Base-by-base conservation (phyloP, 2,888 invertebrate species). In the Amblyjoppa fuscipennis region DNA sequence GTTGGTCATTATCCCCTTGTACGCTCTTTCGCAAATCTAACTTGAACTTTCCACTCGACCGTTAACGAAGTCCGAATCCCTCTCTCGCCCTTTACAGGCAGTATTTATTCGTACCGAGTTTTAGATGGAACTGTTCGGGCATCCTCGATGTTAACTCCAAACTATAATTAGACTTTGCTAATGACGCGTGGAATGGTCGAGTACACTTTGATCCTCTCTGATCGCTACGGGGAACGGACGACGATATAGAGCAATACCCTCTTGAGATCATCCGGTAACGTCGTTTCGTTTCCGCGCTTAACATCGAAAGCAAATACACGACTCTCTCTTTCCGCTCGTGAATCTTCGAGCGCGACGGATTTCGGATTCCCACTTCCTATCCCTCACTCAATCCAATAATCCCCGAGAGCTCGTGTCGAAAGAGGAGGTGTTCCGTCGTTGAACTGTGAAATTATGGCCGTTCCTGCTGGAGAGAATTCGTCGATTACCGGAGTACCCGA, bases 391-490 rank as follows among this genome's bases (percentile, higher is more conserved):
- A 91, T 90, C 92, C 91, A 91, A 92, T 92, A 92, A 91, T 91
- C 90, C 90, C 53, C 25, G 90, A 90, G 90, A 64, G 64, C 90
- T 90, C 91, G 88, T 83, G 90, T 88, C 88, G 89, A 56, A 41
- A 80, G 73, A 53, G 56, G 49, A 49, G 61, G 59, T 41, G 64
- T 61, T 51, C 41, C 73, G 73, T 89, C 91, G 91, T 89, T 88
- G 90, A 85, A 91, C 89, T 90, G 91, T 91, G 90, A 92, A 91
- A 92, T 92, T 92, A 92, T 92, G 92, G 90, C 89, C 91, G 90
- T 90, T 49, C 66, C 80, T 41, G 68, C 68, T 41, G n/a, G 25
- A n/a, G 56, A 81, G 31, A 45, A 73, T 73, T 56, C 45, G 68
- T 68, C 80, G 80, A 66, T 25, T 51, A 9, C 51, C 31, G 74